phyloP scores from a whole-genome alignment of 2,113 vertebrate genomes.

The Xenopus borealis region DNA sequence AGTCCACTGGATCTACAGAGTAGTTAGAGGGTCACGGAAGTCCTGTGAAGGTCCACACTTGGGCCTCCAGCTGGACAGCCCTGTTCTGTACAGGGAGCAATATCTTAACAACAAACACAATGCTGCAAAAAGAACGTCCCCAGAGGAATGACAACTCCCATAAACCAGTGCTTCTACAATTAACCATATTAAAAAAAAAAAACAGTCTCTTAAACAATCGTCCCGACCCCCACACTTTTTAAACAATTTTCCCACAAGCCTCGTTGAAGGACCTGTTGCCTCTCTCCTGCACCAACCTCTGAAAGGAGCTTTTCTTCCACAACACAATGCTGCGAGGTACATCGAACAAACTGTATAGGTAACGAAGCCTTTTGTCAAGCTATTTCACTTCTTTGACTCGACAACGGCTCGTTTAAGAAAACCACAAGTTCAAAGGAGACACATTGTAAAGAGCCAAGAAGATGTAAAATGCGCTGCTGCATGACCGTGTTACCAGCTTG shows the following conservation, averaged over 20 bases:
- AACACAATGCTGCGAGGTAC: constrained; percentile 77
- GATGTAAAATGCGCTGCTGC: constrained; percentile 1
- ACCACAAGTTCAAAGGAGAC: constrained; percentile 53
- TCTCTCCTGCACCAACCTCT: constrained; percentile 52
- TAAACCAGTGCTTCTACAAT: too few species aligned
- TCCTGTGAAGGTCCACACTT: too few species aligned
- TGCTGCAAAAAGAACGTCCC: too few species aligned
- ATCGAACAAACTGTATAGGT: constrained; percentile 82
- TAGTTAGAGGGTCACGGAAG: too few species aligned
- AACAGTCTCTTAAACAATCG: too few species aligned
- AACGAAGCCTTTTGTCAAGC: constrained; percentile 75
- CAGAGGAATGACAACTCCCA: too few species aligned
- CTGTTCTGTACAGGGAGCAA: too few species aligned
- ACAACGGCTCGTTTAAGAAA: constrained; percentile 69
- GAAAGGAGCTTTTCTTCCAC: constrained; percentile 84
- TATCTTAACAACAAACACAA: too few species aligned
- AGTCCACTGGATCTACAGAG: too few species aligned
- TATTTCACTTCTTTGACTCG: constrained; percentile 63
- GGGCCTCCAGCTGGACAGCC: too few species aligned
- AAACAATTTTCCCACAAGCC: constrained; percentile 82
- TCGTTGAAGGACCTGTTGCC: constrained; percentile 73
- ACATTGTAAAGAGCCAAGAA: constrained; percentile 16
- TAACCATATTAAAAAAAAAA: too few species aligned
- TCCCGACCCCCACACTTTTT: constrained; percentile 6
- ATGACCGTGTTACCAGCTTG: too few species aligned